phyloP scores from a whole-genome alignment of 2,113 vertebrate species.

The Uria lomvia region DNA sequence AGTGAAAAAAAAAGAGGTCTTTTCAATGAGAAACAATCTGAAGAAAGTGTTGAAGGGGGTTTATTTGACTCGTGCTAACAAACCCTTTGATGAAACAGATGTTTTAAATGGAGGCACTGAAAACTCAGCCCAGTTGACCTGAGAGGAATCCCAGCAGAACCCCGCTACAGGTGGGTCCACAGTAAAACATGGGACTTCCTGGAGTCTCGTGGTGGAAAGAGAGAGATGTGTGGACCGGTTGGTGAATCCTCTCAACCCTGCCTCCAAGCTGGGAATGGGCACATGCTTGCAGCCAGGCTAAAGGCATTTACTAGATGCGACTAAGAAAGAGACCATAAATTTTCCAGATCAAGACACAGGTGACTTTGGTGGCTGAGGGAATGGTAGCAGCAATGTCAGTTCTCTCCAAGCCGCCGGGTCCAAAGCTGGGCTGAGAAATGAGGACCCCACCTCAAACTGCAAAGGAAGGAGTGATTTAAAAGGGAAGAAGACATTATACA shows the following conservation, averaged over 20 bases:
- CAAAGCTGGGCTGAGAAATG: neutral
- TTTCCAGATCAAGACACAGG: neutral
- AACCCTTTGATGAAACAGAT: neutral
- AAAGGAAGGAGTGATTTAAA: neutral
- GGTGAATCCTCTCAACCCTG: neutral
- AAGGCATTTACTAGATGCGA: neutral
- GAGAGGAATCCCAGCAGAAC: neutral
- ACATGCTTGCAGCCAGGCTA: fast-evolving
- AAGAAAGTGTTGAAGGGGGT: neutral
- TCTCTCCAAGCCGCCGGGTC: neutral
- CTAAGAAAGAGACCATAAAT: neutral
- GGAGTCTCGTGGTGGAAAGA: neutral
- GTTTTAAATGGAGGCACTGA: neutral
- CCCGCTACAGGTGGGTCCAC: neutral
- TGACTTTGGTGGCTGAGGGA: neutral
- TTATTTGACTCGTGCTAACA: neutral
- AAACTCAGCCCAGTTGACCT: neutral
- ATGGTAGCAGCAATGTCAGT: neutral
- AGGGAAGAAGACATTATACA: neutral
- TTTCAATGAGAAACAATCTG: neutral
- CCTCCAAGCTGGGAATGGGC: neutral
- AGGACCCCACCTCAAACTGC: neutral
- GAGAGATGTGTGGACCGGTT: neutral
- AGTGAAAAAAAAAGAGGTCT: neutral
- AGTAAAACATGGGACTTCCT: neutral